These are phyloP conservation scores for Mystacides longicornis DNA, from an alignment of 2,888 invertebrate species.

Conservation along the genomic window DNA sequence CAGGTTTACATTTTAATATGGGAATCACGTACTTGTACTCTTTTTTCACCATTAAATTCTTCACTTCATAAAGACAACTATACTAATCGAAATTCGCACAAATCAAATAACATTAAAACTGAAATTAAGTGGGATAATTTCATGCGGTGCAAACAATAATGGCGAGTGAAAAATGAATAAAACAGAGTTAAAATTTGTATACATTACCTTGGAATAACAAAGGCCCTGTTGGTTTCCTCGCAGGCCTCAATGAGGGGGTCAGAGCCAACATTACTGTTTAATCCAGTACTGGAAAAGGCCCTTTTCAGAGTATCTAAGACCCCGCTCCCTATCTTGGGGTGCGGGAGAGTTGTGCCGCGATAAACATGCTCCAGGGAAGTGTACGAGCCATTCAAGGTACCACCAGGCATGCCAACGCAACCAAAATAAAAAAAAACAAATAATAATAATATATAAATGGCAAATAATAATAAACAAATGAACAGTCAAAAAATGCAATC, in stretches of 20 bases:
- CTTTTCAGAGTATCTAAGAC: constrained; percentile 55
- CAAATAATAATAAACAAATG: background rate
- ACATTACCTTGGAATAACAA: constrained; percentile 37
- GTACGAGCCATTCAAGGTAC: constrained; percentile 57
- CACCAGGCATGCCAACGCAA: constrained; percentile 54
- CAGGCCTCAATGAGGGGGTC: constrained; percentile 32
- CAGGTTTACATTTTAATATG: too few species aligned
- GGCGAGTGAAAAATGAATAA: too few species aligned
- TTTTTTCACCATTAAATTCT: too few species aligned
- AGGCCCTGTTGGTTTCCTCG: constrained; percentile 35
- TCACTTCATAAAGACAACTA: too few species aligned
- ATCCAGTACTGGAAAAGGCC: constrained; percentile 47
- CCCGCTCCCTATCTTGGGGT: constrained; percentile 43
- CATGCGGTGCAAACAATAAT: too few species aligned
- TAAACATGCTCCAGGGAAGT: constrained; percentile 57
- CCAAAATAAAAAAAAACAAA: constrained; percentile 30
- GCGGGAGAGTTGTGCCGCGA: constrained; percentile 53
- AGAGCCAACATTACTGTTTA: constrained; percentile 34
- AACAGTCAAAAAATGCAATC: background rate
- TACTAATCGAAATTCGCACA: too few species aligned
- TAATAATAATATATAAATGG: background rate
- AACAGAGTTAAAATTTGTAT: too few species aligned
- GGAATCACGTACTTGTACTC: too few species aligned
- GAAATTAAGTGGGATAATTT: too few species aligned
- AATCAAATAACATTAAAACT: too few species aligned